Evolutionary conservation across 2,888 invertebrate genomes (phyloP), one percentile per base, ranked within the genome.

Genomic region (Patella pellucida): DNA sequence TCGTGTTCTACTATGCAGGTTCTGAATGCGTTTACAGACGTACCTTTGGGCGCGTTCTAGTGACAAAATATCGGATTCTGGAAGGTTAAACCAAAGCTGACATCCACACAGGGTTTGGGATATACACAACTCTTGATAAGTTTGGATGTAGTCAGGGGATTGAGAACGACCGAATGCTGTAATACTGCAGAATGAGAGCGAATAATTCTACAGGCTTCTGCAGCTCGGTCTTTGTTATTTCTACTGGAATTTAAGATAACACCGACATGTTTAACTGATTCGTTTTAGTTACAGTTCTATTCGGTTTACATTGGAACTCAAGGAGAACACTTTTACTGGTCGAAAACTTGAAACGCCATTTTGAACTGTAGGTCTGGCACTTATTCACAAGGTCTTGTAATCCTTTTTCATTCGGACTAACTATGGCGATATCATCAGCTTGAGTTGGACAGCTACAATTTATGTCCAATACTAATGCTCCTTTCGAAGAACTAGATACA

Each of bases 41-140:
- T 51, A 71, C 2, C 51, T 19, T 3, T 69, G 69, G 5, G 69
- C 69, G 11, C 11, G 41, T 69, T 69, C 31, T 69, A 27, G 31
- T 52, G 19, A n/a, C 23, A 52, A 23, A 23, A 71, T 14, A 19
- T 71, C 19, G 9, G 71, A 11, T 16, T 23, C n/a, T 51, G 71
- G 23, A 52, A 71, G 16, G 52, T 23, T 51, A 71, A n/a, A 31
- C 72, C 62, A 72, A 31, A 72, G 19, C 31, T 54, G 31, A 54
- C 72, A 72, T 27, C 72, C 62, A 27, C 31, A 72, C 9, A 72
- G 62, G 31, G 4, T 52, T 72, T 72, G 11, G 56, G 72, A n/a
- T 56, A n/a, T n/a, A 31, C 62, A 62, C 62, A 62, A 9, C 19
- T 16, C 9, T 62, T 19, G 1, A 62, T n/a, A 19, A 62, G 7